Evolutionary conservation across 2,888 invertebrate species (phyloP).

Genomic region (Toxonevra muliebris): DNA sequence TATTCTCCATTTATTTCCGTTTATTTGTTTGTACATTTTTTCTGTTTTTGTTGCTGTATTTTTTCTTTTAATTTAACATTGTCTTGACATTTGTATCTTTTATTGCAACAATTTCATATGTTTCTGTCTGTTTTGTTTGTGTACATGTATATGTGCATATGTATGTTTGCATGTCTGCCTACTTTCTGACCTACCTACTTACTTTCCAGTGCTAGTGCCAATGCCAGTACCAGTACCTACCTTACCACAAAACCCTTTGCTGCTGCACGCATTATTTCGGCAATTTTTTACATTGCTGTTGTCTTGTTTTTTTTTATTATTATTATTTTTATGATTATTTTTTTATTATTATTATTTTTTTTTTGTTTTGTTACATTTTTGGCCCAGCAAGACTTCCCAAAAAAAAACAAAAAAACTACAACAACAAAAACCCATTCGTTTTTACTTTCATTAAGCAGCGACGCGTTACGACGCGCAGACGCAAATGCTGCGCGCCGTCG

Average conservation of each 20-base stretch:
- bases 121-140: not conserved
- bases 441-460: slow-evolving; percentile 56
- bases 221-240: slow-evolving; percentile 17
- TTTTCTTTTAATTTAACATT: not conserved
- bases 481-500: slow-evolving; percentile 3
- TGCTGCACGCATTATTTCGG: slow-evolving; percentile 14
- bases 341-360: not conserved
- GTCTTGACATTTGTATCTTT: slow-evolving; percentile 1
- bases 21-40: not conserved
- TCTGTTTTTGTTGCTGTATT: not conserved
- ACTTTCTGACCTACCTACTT: not conserved
- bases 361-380: slow-evolving; percentile 31
- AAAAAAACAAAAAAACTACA: slow-evolving; percentile 31
- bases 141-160: slow-evolving; percentile 1
- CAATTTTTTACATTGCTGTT: not conserved
- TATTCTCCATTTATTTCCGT: not conserved
- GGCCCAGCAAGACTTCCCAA: slow-evolving; percentile 33
- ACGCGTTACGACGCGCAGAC: slow-evolving; percentile 27
- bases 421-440: slow-evolving; percentile 37
- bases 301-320: too few species aligned
- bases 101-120: not conserved
- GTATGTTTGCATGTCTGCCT: not conserved
- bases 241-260: slow-evolving; percentile 30
- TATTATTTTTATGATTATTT: too few species aligned
- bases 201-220: not conserved